These are phyloP conservation scores for Acridotheres tristis DNA, from an alignment of 2,797 vertebrate genomes.

Conservation along the genomic window DNA sequence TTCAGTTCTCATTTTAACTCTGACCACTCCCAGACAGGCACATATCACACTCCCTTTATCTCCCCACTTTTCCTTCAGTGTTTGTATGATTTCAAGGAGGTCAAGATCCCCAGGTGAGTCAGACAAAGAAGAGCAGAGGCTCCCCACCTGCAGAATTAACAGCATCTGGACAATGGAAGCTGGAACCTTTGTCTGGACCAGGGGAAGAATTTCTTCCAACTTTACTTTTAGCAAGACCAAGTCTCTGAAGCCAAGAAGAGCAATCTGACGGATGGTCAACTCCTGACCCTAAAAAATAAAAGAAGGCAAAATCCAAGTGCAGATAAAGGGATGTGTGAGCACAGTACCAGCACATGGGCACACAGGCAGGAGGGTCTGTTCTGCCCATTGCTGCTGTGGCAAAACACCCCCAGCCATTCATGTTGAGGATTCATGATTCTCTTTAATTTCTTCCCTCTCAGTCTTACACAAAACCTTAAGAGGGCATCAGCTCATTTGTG, in stretches of 20 bases:
- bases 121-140: neutral
- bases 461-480: neutral
- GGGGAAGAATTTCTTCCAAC: conserved; percentile 81
- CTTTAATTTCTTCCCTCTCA: neutral
- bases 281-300: conserved; percentile 87
- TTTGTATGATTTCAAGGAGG: neutral
- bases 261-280: conserved; percentile 92
- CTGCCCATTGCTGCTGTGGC: neutral
- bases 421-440: neutral
- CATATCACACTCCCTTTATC: neutral
- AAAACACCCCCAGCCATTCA: neutral
- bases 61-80: neutral
- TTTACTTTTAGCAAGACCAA: conserved; percentile 89
- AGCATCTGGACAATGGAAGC: conserved; percentile 92
- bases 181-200: conserved; percentile 72
- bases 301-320: neutral
- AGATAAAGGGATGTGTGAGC: neutral
- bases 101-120: neutral
- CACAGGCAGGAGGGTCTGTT: neutral
- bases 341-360: rapidly evolving
- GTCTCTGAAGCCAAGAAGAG: conserved; percentile 92
- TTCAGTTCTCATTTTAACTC: neutral
- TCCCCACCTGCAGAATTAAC: conserved; percentile 89
- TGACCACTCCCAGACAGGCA: neutral
- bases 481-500: neutral